phyloP scores from a whole-genome alignment of 2,797 vertebrate species.

The Peromyscus eremicus region DNA sequence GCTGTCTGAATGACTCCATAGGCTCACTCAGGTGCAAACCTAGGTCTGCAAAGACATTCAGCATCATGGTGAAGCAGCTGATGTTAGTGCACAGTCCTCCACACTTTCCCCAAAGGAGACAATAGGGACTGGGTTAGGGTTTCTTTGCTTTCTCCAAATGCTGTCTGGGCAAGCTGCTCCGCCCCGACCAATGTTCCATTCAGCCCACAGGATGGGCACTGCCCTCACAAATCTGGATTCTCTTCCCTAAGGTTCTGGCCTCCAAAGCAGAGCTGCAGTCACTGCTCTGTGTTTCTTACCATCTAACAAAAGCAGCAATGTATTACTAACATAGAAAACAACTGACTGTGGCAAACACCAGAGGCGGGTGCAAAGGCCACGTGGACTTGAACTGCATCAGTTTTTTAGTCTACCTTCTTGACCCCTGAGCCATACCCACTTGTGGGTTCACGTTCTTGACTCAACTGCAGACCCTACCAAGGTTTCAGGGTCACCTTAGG shows the following conservation, averaged over 20 bases:
- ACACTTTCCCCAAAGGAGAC: constrained; percentile 24
- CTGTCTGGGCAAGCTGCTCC: constrained; percentile 15
- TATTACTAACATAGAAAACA: background rate
- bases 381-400: constrained; percentile 5
- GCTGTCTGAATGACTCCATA: background rate
- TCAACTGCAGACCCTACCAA: constrained; percentile 19
- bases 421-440: background rate
- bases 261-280: constrained; percentile 10
- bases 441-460: background rate
- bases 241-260: background rate
- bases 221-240: background rate
- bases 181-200: background rate
- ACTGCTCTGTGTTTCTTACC: background rate
- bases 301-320: constrained; percentile 2
- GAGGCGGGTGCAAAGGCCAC: constrained; percentile 8
- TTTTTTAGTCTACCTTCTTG: background rate
- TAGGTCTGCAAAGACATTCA: constrained; percentile 1
- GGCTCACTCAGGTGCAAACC: background rate
- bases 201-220: background rate
- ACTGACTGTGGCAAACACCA: background rate
- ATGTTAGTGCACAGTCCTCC: background rate
- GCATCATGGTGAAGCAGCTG: background rate
- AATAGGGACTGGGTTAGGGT: background rate
- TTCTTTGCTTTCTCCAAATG: constrained; percentile 23
- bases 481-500: background rate